Evolutionary conservation across 2,113 vertebrate species (phyloP).

Genomic region (Menidia beryllina): DNA sequence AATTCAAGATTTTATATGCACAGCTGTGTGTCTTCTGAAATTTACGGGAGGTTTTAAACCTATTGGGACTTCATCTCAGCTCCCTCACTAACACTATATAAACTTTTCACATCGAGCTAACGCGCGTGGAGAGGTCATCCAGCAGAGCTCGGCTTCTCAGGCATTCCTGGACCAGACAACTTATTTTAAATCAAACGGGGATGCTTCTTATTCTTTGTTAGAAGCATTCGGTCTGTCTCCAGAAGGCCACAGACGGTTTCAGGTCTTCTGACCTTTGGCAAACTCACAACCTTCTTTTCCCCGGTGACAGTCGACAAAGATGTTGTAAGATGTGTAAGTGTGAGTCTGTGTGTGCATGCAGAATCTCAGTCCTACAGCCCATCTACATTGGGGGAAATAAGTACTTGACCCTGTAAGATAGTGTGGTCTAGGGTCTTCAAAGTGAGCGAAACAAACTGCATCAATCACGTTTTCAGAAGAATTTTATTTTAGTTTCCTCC

Average conservation of each 20-base stretch:
- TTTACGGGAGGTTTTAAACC: background rate
- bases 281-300: constrained; percentile 50
- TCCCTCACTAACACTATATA: background rate
- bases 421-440: no score
- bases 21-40: background rate
- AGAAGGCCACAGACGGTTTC: constrained; percentile 16
- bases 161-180: background rate
- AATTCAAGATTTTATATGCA: background rate
- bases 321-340: constrained; percentile 5
- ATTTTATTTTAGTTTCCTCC: no score
- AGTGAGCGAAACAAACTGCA: no score
- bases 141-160: background rate
- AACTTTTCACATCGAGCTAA: constrained; percentile 9
- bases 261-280: constrained; percentile 34
- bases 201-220: background rate
- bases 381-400: no score
- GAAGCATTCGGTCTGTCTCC: constrained; percentile 25
- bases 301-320: constrained; percentile 45
- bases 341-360: constrained; percentile 11
- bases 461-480: no score
- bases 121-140: background rate
- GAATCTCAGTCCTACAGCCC: constrained; percentile 41
- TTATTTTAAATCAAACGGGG: background rate
- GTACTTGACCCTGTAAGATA: no score
- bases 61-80: background rate